Base-by-base conservation (phyloP, 2,113 vertebrate species). In the pig (Sus scrofa) region DNA sequence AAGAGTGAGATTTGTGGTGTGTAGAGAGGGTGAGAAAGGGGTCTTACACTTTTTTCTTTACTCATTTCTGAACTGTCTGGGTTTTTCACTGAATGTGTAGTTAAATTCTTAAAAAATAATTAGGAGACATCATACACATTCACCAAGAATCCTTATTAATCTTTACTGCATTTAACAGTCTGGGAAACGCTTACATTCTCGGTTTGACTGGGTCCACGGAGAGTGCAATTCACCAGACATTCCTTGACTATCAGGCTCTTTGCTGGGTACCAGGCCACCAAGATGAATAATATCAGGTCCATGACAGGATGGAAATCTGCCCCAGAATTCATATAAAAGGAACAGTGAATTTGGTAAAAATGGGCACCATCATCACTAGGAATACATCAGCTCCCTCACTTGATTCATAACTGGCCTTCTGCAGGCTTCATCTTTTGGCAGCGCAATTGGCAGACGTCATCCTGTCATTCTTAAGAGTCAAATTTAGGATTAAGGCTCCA, bases 401-500 rank as follows among this genome's bases (percentile, higher is more conserved):
- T 74, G 82, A 39, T 32, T 93, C 67, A 32, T 39, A 91, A 68
- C 6, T 89, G 84, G 84, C 60, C 63, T 95, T 95, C 60, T 4
- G 62, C 18, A 56, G 87, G 15, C 58, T 94, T 74, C 74, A 14
- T 95, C 74, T 86, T 70, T 94, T 71, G 56, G 94, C 85, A 96
- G 50, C 13, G 44, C 81, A 81, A 73, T 2, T 67, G 65, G 62
- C 78, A 86, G 73, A 50, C 34, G 67, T 89, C 92, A 91, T 86
- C 68, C 63, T 89, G 56, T 77, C 78, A 75, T 86, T 92, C 85
- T 86, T 82, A 96, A 97, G 89, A 60, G 58, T 75, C 84, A 65
- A 52, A 93, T 95, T 94, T 94, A 91, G 78, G 39, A 82, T 89
- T 87, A 89, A 24, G 96, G 44, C 22, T 94, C 52, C 65, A 78